Evolutionary conservation across 2,797 vertebrate species (phyloP).

Genomic region (Eospalax fontanierii): DNA sequence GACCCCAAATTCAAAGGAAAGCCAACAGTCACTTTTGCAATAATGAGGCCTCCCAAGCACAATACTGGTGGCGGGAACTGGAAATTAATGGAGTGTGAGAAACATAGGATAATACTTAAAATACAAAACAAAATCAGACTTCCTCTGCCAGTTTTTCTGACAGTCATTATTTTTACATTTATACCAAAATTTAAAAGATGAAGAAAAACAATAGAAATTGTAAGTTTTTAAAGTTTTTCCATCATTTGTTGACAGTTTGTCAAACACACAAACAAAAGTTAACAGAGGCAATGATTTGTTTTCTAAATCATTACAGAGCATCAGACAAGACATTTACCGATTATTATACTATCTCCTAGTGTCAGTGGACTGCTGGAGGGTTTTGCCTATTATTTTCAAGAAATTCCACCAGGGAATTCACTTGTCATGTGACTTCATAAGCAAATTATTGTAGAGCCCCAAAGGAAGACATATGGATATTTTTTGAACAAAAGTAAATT

Average conservation of each 20-base stretch:
- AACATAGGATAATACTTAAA: conserved; percentile 74
- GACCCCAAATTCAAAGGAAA: conserved; percentile 55
- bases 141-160: conserved; percentile 72
- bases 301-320: conserved; percentile 67
- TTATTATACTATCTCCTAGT: conserved; percentile 60
- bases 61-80: conserved; percentile 65
- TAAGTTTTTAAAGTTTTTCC: conserved; percentile 70
- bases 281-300: conserved; percentile 69
- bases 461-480: not conserved
- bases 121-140: conserved; percentile 71
- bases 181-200: conserved; percentile 72
- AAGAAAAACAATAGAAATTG: conserved; percentile 72
- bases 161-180: conserved; percentile 78
- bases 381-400: conserved; percentile 68
- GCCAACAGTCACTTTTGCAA: conserved; percentile 70
- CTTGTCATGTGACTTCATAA: conserved; percentile 50
- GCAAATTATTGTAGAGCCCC: not conserved
- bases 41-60: conserved; percentile 81
- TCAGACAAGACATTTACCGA: conserved; percentile 69
- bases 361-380: conserved; percentile 29
- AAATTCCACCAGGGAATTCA: conserved; percentile 57
- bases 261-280: conserved; percentile 65
- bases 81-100: conserved; percentile 68
- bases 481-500: conserved; percentile 15
- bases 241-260: conserved; percentile 70